Base-by-base conservation (phyloP, 2,888 invertebrate species). In the Agrochola litura region DNA sequence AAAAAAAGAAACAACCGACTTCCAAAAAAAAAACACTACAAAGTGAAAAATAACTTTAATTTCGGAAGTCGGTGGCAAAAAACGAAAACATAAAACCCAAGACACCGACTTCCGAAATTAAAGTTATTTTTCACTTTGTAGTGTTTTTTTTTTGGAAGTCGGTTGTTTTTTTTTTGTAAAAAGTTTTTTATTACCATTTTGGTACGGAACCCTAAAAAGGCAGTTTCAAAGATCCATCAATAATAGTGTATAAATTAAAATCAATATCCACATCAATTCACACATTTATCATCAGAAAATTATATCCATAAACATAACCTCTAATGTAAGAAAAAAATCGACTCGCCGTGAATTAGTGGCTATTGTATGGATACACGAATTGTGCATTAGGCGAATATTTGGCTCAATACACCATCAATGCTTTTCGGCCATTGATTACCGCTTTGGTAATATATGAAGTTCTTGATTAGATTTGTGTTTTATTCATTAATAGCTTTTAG, bases 321-420 rank as follows among this genome's bases (percentile, higher is more conserved):
- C 56, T 52, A 43, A 63, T 73, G 46, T 65, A 64, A 37, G 66
- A 79, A 85, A 79, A 79, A 74, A 68, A 56, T n/a, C 68, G 25
- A 3, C 74, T 86, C 76, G 54, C 77, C 67, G 65, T 66, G 83
- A 89, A 90, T 91, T 88, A 90, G 85, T 73, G 69, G 73, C 76
- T 84, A 90, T 92, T 91, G 90, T 92, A 85, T 82, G 79, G 77
- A 83, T 86, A 91, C 91, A 92, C 85, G 91, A 89, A 87, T 89
- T 86, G 81, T 90, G 88, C 92, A 92, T 92, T 92, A 92, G 77
- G 76, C 79, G 79, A 83, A 84, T 83, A 76, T 88, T 86, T 78
- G 84, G 71, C 85, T 89, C 87, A 87, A 88, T 87, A 79, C 74
- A 70, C 77, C 81, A 70, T 76, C 79, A 83, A 82, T 84, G 78